Evolutionary conservation across 2,888 invertebrate genomes (phyloP).

Genomic region (Drosophila kambysellisi): DNA sequence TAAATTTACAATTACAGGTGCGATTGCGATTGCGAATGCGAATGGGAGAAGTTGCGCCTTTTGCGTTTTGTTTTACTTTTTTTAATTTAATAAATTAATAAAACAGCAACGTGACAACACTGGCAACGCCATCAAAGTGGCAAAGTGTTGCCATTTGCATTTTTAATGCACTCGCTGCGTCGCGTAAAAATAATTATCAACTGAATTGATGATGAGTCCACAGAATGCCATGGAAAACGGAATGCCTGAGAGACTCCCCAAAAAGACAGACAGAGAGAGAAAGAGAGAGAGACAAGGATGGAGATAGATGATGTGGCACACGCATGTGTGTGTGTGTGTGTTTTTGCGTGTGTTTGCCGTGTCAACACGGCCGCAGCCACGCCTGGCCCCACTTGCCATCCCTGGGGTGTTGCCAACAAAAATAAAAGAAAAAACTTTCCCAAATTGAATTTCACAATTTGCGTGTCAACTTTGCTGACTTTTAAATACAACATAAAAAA

Average conservation of each 20-base stretch:
- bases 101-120: slow-evolving; percentile 80
- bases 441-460: slow-evolving; percentile 75
- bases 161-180: slow-evolving; percentile 79
- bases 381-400: neutral
- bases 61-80: slow-evolving; percentile 35
- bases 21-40: slow-evolving; percentile 30
- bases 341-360: slow-evolving; percentile 33
- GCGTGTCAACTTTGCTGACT: slow-evolving; percentile 70
- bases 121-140: slow-evolving; percentile 80
- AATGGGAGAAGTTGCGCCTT: slow-evolving; percentile 28
- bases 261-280: slow-evolving; percentile 21
- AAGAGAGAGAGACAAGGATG: neutral
- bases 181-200: slow-evolving; percentile 83
- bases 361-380: slow-evolving; percentile 59
- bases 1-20: slow-evolving; percentile 80
- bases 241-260: slow-evolving; percentile 32
- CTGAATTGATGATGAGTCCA: slow-evolving; percentile 76
- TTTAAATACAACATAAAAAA: slow-evolving; percentile 30
- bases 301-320: slow-evolving; percentile 20
- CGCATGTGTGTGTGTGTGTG: slow-evolving; percentile 18
- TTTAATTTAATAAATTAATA: slow-evolving; percentile 81
- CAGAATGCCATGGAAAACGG: slow-evolving; percentile 24
- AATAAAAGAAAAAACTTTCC: slow-evolving; percentile 32
- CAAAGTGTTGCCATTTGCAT: slow-evolving; percentile 84
- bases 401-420: slow-evolving; percentile 26